These are phyloP conservation scores for Chaetodon trifasciatus DNA, from an alignment of 2,797 vertebrate genomes.

Conservation along the genomic window DNA sequence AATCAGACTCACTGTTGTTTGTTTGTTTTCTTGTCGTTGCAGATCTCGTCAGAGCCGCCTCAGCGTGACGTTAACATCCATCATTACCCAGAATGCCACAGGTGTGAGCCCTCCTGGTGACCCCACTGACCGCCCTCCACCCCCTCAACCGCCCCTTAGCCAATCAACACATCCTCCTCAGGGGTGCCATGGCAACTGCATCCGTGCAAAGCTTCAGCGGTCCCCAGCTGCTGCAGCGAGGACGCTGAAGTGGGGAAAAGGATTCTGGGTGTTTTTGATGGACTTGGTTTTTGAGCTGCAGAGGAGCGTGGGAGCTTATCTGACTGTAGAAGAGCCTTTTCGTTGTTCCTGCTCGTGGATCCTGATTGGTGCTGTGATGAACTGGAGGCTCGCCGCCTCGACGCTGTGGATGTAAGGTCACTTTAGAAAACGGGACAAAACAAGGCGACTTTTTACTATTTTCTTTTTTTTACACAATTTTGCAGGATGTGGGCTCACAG, in stretches of 20 bases:
- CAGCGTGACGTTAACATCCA: neutral
- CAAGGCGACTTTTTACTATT: neutral
- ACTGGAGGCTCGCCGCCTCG: neutral
- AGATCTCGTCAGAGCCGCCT: constrained; percentile 25
- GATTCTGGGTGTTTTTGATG: constrained; percentile 20
- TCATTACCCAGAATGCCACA: constrained; percentile 27
- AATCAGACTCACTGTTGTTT: no score
- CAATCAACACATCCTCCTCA: constrained; percentile 30
- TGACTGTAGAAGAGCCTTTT: neutral
- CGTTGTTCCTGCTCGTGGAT: neutral
- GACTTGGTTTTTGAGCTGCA: neutral
- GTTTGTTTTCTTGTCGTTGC: constrained; percentile 32
- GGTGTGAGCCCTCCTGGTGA: constrained; percentile 29
- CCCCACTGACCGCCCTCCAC: neutral
- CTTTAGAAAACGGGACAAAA: neutral
- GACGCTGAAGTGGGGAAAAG: neutral
- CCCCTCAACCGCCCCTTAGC: neutral
- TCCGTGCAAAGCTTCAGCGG: constrained; percentile 41
- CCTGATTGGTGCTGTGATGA: constrained; percentile 5
- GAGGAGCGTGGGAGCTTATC: neutral
- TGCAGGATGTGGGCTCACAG: constrained; percentile 9
- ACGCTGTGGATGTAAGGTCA: constrained; percentile 29
- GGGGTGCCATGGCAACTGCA: constrained; percentile 42
- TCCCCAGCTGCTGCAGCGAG: constrained; percentile 66
- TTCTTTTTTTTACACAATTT: neutral